A percentile compares a stretch with the other conserved stretches of the same genome.
phyloP scores from a whole-genome alignment of 1,140 invertebrate species.

The Aphidius gifuensis region DNA sequence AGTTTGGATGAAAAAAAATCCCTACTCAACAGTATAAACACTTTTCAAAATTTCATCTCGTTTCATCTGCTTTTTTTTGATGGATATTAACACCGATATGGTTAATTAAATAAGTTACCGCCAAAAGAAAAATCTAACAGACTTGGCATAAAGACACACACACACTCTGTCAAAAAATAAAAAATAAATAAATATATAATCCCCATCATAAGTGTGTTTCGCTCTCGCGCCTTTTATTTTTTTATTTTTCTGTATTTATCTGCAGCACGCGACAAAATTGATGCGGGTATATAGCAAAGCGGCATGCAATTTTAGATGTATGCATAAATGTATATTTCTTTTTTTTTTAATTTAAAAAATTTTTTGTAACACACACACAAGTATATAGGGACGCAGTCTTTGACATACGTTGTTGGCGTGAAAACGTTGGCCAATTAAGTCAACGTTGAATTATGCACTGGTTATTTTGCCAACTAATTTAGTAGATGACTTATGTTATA shows the following conservation, averaged over 20 bases:
- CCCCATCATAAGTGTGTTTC: too few species aligned
- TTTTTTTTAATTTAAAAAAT: conserved; percentile 1
- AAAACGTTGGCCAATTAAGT: conserved; percentile 55
- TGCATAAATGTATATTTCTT: not conserved
- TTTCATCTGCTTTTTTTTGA: too few species aligned
- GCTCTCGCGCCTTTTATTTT: too few species aligned
- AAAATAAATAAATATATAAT: too few species aligned
- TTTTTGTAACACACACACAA: not conserved
- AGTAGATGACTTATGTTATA: conserved; percentile 52
- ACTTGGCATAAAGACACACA: too few species aligned
- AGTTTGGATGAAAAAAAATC: too few species aligned
- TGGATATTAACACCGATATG: too few species aligned
- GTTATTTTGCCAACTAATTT: conserved; percentile 48
- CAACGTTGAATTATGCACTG: conserved; percentile 49
- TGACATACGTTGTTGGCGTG: conserved; percentile 52
- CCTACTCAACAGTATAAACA: too few species aligned
- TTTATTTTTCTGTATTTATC: not conserved
- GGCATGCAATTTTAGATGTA: not conserved
- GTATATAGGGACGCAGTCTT: conserved; percentile 27
- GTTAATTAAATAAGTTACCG: too few species aligned
- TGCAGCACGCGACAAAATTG: conserved; percentile 10
- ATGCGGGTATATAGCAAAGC: not conserved
- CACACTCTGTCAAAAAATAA: too few species aligned
- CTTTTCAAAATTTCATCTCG: too few species aligned
- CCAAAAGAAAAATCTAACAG: too few species aligned